phyloP scores from a whole-genome alignment of 1,140 invertebrate genomes.

The Drusus annulatus region DNA sequence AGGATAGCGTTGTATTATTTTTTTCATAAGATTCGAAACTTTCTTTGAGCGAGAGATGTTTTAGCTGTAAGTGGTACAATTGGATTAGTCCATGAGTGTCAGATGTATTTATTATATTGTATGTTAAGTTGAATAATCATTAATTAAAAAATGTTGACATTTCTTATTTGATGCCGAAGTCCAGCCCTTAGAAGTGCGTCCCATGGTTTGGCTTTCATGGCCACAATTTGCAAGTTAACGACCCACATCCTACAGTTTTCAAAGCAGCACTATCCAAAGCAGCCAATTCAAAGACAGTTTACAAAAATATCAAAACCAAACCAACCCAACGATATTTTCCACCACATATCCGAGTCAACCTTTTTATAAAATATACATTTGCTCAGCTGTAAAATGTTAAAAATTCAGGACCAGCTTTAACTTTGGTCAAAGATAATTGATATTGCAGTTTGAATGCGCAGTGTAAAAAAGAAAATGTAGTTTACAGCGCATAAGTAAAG shows the following conservation, averaged over 20 bases:
- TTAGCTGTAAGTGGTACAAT: too few species aligned
- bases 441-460: neutral
- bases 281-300: neutral
- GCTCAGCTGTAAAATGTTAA: neutral
- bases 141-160: too few species aligned
- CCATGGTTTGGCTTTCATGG: slow-evolving; percentile 24
- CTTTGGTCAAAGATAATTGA: neutral
- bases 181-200: slow-evolving; percentile 4
- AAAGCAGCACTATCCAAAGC: neutral
- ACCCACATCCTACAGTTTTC: slow-evolving; percentile 18
- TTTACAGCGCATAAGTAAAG: neutral
- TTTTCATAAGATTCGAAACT: too few species aligned
- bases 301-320: neutral
- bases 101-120: too few species aligned
- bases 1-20: too few species aligned
- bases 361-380: neutral
- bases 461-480: neutral
- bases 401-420: neutral
- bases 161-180: too few species aligned
- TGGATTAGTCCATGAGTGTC: too few species aligned
- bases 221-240: slow-evolving; percentile 38
- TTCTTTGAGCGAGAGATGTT: too few species aligned
- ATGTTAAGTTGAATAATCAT: too few species aligned
- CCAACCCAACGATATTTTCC: neutral
- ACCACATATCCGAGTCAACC: neutral